These are phyloP conservation scores for Sweltsa coloradensis DNA, from an alignment of 1,140 invertebrate species.

Conservation along the genomic window DNA sequence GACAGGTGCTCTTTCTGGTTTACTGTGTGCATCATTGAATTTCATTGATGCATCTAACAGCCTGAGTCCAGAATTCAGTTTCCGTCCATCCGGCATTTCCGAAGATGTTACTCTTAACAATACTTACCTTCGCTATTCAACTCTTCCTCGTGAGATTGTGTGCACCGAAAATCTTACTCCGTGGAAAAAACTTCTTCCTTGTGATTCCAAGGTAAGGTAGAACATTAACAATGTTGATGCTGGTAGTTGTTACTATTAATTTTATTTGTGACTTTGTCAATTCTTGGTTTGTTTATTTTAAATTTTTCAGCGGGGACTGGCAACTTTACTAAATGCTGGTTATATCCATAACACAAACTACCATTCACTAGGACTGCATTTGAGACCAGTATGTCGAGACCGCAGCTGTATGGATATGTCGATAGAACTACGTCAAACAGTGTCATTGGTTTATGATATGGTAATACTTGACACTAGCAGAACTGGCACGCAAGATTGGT, in stretches of 20 bases:
- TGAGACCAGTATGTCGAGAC: slow-evolving; percentile 62
- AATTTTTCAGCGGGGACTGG: slow-evolving; percentile 56
- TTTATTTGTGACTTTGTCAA: slow-evolving; percentile 1
- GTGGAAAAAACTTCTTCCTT: slow-evolving; percentile 93
- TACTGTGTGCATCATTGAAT: slow-evolving; percentile 92
- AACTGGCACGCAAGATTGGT: slow-evolving; percentile 69
- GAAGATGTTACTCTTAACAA: slow-evolving; percentile 36
- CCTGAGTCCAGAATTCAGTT: slow-evolving; percentile 67
- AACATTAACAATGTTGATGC: neutral
- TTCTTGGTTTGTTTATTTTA: slow-evolving; percentile 9
- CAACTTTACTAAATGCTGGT: slow-evolving; percentile 78
- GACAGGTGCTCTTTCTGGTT: slow-evolving; percentile 78
- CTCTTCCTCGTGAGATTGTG: slow-evolving; percentile 86
- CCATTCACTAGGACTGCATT: slow-evolving; percentile 79
- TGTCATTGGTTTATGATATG: slow-evolving; percentile 77
- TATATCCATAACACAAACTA: slow-evolving; percentile 88
- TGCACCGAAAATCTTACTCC: slow-evolving; percentile 98
- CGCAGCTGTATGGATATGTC: slow-evolving; percentile 45
- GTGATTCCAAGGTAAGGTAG: slow-evolving; percentile 60
- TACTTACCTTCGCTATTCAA: slow-evolving; percentile 64
- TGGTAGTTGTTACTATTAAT: neutral
- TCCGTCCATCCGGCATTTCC: slow-evolving; percentile 61
- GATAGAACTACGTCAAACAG: slow-evolving; percentile 69
- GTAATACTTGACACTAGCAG: slow-evolving; percentile 37
- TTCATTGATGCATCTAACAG: slow-evolving; percentile 87